phyloP scores from a whole-genome alignment of 2,888 invertebrate genomes.

The Diarsia rubi region DNA sequence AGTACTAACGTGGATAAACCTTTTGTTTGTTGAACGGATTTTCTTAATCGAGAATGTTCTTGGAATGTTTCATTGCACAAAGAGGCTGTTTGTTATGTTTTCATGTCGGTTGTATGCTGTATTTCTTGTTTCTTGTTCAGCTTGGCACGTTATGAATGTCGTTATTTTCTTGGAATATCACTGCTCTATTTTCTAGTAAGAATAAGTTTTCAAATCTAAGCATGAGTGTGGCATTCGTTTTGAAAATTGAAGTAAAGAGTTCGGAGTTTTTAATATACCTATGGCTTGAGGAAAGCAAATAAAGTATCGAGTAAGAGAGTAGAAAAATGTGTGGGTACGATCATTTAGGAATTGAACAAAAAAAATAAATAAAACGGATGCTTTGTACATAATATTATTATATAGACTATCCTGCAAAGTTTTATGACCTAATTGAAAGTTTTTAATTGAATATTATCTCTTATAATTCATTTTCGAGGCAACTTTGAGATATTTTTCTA shows the following conservation, averaged over 20 bases:
- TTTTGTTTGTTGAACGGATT: constrained; percentile 45
- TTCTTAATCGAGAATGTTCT: constrained; percentile 26
- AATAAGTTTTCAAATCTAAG: background rate
- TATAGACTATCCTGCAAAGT: too few relatives aligned
- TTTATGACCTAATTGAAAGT: too few relatives aligned
- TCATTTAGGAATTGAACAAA: too few relatives aligned
- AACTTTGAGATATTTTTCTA: too few relatives aligned
- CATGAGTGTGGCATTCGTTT: background rate
- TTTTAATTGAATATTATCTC: too few relatives aligned
- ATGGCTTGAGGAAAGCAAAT: background rate
- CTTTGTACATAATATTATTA: too few relatives aligned
- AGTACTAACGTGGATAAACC: constrained; percentile 4
- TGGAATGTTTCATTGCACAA: constrained; percentile 25
- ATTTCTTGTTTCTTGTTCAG: constrained; percentile 37
- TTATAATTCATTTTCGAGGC: too few relatives aligned
- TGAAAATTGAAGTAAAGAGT: background rate
- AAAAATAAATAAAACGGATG: too few relatives aligned
- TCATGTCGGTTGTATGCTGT: background rate
- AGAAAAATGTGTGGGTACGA: background rate
- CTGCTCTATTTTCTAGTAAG: constrained; percentile 15
- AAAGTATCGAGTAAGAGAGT: background rate
- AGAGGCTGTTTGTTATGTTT: constrained; percentile 23
- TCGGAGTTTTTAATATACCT: background rate
- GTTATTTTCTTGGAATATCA: background rate
- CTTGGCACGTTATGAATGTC: constrained; percentile 23